Evolutionary conservation across 30 jellyfish, hydroid and myxozoan species (phyloP).

Genomic region (Mastigias papua): DNA sequence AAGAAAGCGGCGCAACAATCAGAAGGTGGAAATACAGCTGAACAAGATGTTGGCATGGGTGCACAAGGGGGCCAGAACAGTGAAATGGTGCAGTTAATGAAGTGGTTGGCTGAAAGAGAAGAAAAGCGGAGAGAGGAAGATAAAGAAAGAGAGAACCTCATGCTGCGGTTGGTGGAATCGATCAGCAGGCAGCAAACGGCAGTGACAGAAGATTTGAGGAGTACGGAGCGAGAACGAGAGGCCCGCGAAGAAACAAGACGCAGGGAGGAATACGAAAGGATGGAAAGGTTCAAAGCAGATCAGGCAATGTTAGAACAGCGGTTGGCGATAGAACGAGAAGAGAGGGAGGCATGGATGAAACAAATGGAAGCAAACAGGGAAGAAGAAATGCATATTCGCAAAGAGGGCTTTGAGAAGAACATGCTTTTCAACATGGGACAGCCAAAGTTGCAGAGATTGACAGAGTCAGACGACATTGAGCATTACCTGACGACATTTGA

Average conservation of each 20-base stretch:
- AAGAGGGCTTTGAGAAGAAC: background rate
- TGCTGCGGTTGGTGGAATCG: background rate
- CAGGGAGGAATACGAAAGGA: background rate
- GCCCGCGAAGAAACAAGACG: background rate
- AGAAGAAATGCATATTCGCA: background rate
- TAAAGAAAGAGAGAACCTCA: background rate
- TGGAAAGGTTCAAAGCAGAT: background rate
- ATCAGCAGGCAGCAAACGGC: background rate
- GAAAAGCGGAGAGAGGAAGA: background rate
- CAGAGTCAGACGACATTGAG: conserved; percentile 6
- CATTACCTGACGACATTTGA: conserved; percentile 1
- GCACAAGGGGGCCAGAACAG: background rate
- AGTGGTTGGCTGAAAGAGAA: background rate
- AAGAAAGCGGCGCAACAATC: background rate
- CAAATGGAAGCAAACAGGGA: too few species aligned
- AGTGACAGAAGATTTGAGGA: background rate
- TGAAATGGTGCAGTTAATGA: background rate
- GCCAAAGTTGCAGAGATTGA: conserved; percentile 1
- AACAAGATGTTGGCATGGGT: background rate
- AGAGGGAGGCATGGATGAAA: background rate
- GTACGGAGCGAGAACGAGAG: background rate
- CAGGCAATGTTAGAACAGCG: background rate
- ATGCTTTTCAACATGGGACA: conserved; percentile 1
- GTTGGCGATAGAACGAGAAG: conserved; percentile 8
- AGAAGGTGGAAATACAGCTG: background rate